Base-by-base conservation (phyloP, 2,113 vertebrate genomes). In the Heterotis niloticus region DNA sequence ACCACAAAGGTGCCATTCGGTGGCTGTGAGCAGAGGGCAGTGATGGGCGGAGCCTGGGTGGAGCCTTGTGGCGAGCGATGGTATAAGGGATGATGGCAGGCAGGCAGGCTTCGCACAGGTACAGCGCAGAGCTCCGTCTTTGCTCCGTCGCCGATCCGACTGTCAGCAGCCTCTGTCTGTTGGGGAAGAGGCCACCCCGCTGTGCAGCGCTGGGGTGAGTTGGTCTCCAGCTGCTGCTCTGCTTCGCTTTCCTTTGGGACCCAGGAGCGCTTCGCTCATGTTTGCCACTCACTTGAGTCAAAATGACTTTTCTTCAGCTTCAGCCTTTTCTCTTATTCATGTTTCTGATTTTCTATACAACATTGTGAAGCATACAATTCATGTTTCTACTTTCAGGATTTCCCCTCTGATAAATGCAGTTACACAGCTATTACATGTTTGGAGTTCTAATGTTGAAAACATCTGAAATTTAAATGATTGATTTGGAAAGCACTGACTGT, bases 81-180 rank as follows among this genome's bases (percentile, higher is more conserved):
- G 77, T 92, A 92, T 92, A 93, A 93, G 88, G 85, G 83, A 80
- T 80, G 79, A 7, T 7, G 34, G 34, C 2, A 7, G 7, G 34
- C 62, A 34, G 64, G 81, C 59, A 64, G 51, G 44, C 77, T 77
- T 60, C 28, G 66, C 78, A 75, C 86, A 91, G 88, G 88, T 90
- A 87, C 82, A 78, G 26, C 81, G 67, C 62, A 78, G 67, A 56
- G n/a, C 73, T 78, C 64, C n/a, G 64, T 24, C 51, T 56, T 24
- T 76, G 65, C 44, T 18, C 72, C 65, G 52, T 69, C 52, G 60
- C 69, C 69, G 79, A 76, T 54, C 52, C 64, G 64, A 14, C 52
- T 74, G 60, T 51, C 54, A 17, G 17, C 20, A 9, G 13, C 76
- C 56, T 24, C 64, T 20, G 14, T 64, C 59, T 24, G 17, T n/a